A percentile compares a stretch with the other conserved stretches of the same genome.
Evolutionary conservation across 2,888 invertebrate species (phyloP).

Genomic region (Ptychoptera albimana): DNA sequence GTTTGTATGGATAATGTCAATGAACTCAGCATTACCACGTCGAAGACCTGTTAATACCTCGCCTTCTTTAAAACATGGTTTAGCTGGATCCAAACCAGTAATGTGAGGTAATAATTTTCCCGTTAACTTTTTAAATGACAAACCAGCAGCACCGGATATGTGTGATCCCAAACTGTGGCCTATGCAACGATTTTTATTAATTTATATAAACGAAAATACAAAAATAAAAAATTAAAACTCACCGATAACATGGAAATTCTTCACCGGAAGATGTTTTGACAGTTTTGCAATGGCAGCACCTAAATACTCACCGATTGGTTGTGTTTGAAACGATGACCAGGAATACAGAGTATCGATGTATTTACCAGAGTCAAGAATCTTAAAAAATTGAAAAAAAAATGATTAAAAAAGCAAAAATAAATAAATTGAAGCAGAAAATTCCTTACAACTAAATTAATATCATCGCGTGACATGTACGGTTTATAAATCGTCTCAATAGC

Average conservation of each 20-base stretch:
- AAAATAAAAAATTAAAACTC: not conserved
- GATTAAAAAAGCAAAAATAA: no score
- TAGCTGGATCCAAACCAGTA: constrained; percentile 25
- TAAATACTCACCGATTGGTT: constrained; percentile 7
- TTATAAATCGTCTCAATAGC: constrained; percentile 3
- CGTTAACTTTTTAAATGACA: constrained; percentile 20
- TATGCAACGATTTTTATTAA: not conserved
- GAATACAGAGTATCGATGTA: constrained; percentile 10
- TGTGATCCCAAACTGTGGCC: constrained; percentile 24
- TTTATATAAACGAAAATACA: not conserved
- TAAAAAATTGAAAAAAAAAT: not conserved
- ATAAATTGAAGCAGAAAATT: no score
- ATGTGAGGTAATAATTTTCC: constrained; percentile 23
- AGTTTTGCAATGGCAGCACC: constrained; percentile 6
- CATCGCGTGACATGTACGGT: constrained; percentile 4
- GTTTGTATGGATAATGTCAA: constrained; percentile 18
- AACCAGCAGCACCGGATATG: constrained; percentile 24
- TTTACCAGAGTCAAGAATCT: constrained; percentile 7
- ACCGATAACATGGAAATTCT: constrained; percentile 10
- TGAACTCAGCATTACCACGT: constrained; percentile 26
- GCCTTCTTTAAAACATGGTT: constrained; percentile 15
- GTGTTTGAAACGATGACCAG: constrained; percentile 11
- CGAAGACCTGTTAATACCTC: constrained; percentile 15
- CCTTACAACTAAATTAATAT: constrained; percentile 4
- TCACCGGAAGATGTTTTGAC: constrained; percentile 1